Evolutionary conservation across 2,797 vertebrate genomes (phyloP), one percentile per base, ranked within the genome.

Genomic region (Brotula barbata): DNA sequence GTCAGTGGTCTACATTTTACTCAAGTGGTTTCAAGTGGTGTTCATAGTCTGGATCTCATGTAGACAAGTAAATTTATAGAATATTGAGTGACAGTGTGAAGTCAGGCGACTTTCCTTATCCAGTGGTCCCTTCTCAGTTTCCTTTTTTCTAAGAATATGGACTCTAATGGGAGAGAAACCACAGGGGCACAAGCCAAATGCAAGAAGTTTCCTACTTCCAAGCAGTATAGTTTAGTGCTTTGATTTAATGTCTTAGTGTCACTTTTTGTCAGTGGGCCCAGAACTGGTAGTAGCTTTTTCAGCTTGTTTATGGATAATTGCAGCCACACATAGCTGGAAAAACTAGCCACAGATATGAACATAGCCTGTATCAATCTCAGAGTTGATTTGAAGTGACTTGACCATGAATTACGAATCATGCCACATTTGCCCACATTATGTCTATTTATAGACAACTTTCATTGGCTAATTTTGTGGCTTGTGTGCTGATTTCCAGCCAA

Each of bases 11-110:
- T 68, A 59, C 64, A 56, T 58, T 59, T 40, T 41, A 73, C 68
- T 84, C 62, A 71, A 77, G 72, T 82, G 68, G 70, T 73, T 75
- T 81, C 56, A 67, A 77, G 78, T 82, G 73, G 43, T 60, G 45
- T 65, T 82, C 55, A 36, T 57, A 63, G 66, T 74, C 64, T 76
- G 69, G 65, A 68, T 80, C 67, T 73, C 64, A 64, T 66, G 58
- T 71, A 73, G 71, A 72, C 16, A 10, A 64, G 48, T 23, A 55
- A n/a, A 62, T 82, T 85, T 48, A 60, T 63, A 41, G 54, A 41
- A 69, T 74, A 78, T 74, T 39, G 22, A 57, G 56, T 28, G 55
- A 47, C 55, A 63, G 64, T 64, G 49, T 75, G 40, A 61, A 58
- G 42, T 61, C 48, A 21, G 14, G 43, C 44, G 70, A 67, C 47